Conservation (phyloP, 2,888 invertebrate species). For the Chalcis sispes region DNA sequence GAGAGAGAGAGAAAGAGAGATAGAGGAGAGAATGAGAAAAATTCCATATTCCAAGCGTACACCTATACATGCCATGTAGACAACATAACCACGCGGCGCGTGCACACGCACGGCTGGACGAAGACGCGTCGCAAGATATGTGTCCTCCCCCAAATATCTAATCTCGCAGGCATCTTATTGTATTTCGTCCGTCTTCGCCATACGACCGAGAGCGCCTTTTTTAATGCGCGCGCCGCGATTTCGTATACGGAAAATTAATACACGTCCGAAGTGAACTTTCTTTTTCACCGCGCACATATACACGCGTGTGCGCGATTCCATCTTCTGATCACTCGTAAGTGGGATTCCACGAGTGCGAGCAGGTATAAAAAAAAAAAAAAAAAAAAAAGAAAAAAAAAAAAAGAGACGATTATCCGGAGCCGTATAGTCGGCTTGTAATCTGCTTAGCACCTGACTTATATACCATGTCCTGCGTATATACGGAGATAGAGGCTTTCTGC, state of each 20-base stretch:
- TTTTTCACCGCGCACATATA: too few species aligned
- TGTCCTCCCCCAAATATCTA: constrained; percentile 38
- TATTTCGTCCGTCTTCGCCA: constrained; percentile 35
- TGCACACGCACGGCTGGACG: too few species aligned
- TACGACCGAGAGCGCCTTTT: neutral
- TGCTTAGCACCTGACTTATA: constrained; percentile 35
- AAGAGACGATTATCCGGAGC: neutral
- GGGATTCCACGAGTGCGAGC: neutral
- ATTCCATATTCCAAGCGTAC: constrained; percentile 33
- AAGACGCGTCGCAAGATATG: too few species aligned
- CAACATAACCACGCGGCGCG: neutral
- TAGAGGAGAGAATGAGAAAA: neutral
- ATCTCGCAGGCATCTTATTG: constrained; percentile 45
- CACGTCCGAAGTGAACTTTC: too few species aligned
- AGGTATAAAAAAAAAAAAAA: neutral
- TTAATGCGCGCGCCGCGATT: too few species aligned
- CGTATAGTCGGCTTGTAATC: constrained; percentile 25
- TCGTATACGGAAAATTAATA: too few species aligned
- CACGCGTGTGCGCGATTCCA: too few species aligned
- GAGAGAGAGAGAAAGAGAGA: neutral
- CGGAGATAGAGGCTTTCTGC: too few species aligned
- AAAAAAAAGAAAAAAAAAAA: neutral
- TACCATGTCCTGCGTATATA: neutral
- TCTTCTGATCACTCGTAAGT: too few species aligned
- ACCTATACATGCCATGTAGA: neutral